These are phyloP conservation scores for Drosophila prolongata DNA, from an alignment of 2,888 invertebrate species.

Conservation along the genomic window DNA sequence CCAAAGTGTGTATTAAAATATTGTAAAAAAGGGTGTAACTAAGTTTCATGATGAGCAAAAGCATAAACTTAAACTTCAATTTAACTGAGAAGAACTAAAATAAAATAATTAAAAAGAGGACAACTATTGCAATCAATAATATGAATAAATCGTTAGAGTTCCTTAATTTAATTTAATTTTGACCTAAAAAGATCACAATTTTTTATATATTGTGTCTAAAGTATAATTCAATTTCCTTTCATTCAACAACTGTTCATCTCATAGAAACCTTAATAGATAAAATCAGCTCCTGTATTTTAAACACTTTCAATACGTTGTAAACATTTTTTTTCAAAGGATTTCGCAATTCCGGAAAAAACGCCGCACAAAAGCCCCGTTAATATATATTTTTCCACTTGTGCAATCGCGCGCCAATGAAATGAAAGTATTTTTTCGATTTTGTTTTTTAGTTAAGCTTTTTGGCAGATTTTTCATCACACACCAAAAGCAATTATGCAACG, in stretches of 20 bases:
- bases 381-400: conserved; percentile 23
- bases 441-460: conserved; percentile 18
- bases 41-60: too few species aligned
- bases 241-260: conserved; percentile 1
- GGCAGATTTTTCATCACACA: conserved; percentile 27
- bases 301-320: conserved; percentile 23
- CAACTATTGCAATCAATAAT: too few species aligned
- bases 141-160: too few species aligned
- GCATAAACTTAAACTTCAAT: too few species aligned
- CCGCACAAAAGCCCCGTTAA: conserved; percentile 19
- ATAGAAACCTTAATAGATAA: not conserved
- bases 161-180: too few species aligned
- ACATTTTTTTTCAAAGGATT: conserved; percentile 18
- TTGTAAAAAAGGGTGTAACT: too few species aligned
- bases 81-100: too few species aligned
- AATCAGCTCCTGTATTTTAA: conserved; percentile 4
- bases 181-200: too few species aligned
- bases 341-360: not conserved
- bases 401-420: conserved; percentile 10
- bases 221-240: not conserved
- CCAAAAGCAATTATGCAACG: conserved; percentile 39
- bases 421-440: conserved; percentile 11
- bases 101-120: too few species aligned
- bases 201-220: too few species aligned
- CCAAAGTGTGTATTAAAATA: too few species aligned